Conservation (phyloP, 2,888 invertebrate species). For the Philaethria dido region DNA sequence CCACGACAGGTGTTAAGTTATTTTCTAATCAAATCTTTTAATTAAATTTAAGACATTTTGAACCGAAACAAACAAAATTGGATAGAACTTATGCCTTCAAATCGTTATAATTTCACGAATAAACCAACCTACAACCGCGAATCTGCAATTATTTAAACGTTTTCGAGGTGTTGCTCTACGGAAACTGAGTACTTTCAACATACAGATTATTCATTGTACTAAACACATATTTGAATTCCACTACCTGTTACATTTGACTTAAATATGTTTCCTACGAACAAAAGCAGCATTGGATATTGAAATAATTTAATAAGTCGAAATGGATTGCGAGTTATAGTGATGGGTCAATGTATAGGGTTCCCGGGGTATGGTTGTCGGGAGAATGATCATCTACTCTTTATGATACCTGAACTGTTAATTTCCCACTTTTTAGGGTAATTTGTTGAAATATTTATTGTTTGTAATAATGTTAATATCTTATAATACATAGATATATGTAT, state of each 20-base stretch:
- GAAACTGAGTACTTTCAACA: slow-evolving; percentile 59
- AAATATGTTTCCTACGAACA: slow-evolving; percentile 14
- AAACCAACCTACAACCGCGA: slow-evolving; percentile 64
- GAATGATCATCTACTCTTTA: slow-evolving; percentile 69
- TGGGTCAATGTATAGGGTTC: slow-evolving; percentile 69
- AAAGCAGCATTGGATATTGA: slow-evolving; percentile 51
- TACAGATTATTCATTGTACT: slow-evolving; percentile 7
- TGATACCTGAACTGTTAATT: slow-evolving; percentile 52
- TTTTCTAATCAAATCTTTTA: background rate
- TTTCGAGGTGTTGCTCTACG: slow-evolving; percentile 72
- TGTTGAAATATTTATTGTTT: background rate
- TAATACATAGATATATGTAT: too few species aligned
- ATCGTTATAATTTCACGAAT: slow-evolving; percentile 68
- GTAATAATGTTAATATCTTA: too few species aligned
- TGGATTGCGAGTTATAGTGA: slow-evolving; percentile 50
- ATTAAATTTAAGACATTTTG: slow-evolving; percentile 3
- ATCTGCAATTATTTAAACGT: slow-evolving; percentile 78
- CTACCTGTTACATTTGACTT: background rate
- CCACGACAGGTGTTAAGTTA: too few species aligned
- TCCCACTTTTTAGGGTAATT: slow-evolving; percentile 46
- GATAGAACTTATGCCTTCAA: slow-evolving; percentile 59
- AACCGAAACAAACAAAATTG: slow-evolving; percentile 1
- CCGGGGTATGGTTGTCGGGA: slow-evolving; percentile 71
- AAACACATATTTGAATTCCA: background rate
- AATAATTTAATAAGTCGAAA: slow-evolving; percentile 45